These are phyloP conservation scores for Sinella curviseta DNA, from an alignment of 1,140 invertebrate species.

Conservation along the genomic window DNA sequence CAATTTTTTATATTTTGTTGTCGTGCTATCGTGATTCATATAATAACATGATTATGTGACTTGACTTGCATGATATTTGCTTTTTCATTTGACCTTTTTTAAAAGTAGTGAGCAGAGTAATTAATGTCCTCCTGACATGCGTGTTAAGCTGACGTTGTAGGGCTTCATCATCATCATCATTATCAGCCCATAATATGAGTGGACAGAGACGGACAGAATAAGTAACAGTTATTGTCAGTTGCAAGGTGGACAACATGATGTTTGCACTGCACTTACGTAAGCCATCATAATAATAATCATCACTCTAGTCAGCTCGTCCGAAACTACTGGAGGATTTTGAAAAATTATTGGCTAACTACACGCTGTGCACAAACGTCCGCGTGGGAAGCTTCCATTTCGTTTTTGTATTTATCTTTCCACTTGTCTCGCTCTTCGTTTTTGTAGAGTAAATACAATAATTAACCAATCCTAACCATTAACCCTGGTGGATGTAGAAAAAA, in stretches of 20 bases:
- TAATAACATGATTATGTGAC: too few species aligned
- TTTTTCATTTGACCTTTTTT: not conserved
- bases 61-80: too few species aligned
- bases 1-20: too few species aligned
- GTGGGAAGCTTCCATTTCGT: not conserved
- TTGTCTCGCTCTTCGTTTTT: not conserved
- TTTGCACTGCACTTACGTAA: not conserved
- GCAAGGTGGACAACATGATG: not conserved
- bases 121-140: not conserved
- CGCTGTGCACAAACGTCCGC: not conserved
- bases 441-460: not conserved
- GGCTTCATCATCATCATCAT: not conserved
- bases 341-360: not conserved
- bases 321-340: not conserved
- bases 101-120: not conserved
- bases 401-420: not conserved
- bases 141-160: too few species aligned
- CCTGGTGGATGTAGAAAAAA: not conserved
- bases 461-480: not conserved
- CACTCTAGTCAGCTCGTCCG: not conserved
- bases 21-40: too few species aligned
- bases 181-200: not conserved
- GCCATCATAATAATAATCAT: not conserved
- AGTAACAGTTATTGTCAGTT: not conserved
- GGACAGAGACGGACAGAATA: too few species aligned